Conservation (phyloP, 2,888 invertebrate species). For the Parnassius orleans region DNA sequence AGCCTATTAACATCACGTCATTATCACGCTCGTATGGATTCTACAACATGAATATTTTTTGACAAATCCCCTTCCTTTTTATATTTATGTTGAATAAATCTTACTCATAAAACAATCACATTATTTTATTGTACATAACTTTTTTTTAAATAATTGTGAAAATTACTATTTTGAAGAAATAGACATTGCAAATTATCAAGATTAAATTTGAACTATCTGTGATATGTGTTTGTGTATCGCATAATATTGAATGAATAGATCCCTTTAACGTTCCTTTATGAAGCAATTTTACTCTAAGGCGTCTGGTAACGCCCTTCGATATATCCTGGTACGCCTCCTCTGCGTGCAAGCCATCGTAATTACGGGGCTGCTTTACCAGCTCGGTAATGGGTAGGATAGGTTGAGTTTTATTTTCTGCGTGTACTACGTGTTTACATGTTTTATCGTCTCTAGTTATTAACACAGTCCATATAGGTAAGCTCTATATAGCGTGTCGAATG, state of each 20-base stretch:
- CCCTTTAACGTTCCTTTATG: constrained; percentile 21
- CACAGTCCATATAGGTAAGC: neutral
- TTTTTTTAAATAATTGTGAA: too few relatives aligned
- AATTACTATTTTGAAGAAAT: too few relatives aligned
- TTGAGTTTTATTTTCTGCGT: constrained; percentile 16
- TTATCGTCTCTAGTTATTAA: neutral
- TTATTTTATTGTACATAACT: too few relatives aligned
- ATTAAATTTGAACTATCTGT: too few relatives aligned
- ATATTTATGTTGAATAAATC: too few relatives aligned
- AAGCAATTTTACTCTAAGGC: constrained; percentile 33
- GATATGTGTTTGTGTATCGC: neutral
- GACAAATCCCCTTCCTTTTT: too few relatives aligned
- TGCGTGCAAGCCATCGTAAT: constrained; percentile 31
- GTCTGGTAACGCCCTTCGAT: constrained; percentile 33
- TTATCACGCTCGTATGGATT: neutral
- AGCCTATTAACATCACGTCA: too few relatives aligned
- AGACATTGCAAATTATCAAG: too few relatives aligned
- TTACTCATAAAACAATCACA: too few relatives aligned
- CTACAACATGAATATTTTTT: too few relatives aligned
- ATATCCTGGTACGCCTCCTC: constrained; percentile 34
- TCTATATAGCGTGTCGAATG: neutral
- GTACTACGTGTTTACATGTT: neutral
- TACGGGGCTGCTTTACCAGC: constrained; percentile 27
- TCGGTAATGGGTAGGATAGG: constrained; percentile 5
- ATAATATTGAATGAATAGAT: neutral